Percentiles rank a stretch among this genome's conserved stretches.
Conservation (phyloP, 2,888 invertebrate species). For the Nemoura dubitans region DNA sequence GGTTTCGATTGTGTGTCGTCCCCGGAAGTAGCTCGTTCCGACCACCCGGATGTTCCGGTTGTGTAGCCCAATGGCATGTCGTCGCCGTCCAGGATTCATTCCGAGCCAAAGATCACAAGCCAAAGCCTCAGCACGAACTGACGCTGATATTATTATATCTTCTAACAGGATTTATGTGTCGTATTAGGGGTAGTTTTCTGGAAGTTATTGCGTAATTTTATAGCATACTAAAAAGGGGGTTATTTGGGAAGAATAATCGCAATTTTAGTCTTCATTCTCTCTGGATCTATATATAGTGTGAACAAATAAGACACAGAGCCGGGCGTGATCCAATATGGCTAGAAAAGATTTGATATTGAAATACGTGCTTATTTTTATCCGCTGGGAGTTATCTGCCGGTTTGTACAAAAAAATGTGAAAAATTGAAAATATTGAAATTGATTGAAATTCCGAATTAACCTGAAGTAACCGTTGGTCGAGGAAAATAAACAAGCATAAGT, state of each 20-base stretch:
- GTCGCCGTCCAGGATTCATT: not conserved
- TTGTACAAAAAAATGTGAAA: no score
- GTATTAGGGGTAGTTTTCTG: not conserved
- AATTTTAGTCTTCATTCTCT: not conserved
- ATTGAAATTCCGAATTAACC: no score
- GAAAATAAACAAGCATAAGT: no score
- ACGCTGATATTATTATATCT: not conserved
- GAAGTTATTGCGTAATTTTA: not conserved
- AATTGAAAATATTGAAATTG: no score
- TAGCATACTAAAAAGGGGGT: not conserved
- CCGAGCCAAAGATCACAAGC: not conserved
- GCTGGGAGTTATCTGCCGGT: no score
- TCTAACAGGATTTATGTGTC: not conserved
- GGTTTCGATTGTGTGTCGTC: not conserved
- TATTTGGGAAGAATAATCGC: not conserved
- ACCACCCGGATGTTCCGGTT: conserved; percentile 2
- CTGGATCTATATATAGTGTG: not conserved
- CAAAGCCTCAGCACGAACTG: not conserved
- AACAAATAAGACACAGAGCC: not conserved
- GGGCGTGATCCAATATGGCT: not conserved
- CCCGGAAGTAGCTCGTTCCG: conserved; percentile 28
- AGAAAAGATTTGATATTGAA: no score
- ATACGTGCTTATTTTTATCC: no score
- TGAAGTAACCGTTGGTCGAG: no score
- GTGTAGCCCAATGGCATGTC: not conserved